Evolutionary conservation across 1,140 invertebrate genomes (phyloP).

Genomic region (Solenopsis invicta): DNA sequence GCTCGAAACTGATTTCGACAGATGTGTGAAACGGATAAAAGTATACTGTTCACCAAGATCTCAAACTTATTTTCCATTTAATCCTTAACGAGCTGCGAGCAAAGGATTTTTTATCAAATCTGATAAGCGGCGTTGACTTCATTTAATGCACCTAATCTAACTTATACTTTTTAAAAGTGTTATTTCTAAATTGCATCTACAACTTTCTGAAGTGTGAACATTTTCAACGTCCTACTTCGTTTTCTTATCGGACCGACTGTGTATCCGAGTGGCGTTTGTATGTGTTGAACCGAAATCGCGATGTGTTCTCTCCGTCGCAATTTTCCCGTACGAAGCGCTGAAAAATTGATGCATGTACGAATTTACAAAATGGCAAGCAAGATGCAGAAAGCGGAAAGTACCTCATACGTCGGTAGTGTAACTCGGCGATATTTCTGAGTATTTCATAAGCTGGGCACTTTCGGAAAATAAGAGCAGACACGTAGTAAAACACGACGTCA

Average conservation of each 20-base stretch:
- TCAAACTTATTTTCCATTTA: not conserved
- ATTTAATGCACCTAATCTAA: constrained; percentile 7
- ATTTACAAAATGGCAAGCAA: constrained; percentile 59
- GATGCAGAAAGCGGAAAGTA: constrained; percentile 48
- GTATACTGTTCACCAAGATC: not conserved
- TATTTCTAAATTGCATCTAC: constrained; percentile 6
- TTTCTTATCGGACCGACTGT: constrained; percentile 26
- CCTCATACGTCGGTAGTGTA: constrained; percentile 46
- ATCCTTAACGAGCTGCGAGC: too few relatives aligned
- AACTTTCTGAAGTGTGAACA: constrained; percentile 2
- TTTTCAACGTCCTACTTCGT: constrained; percentile 28
- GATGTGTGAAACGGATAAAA: constrained; percentile 21
- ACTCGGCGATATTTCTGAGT: constrained; percentile 64
- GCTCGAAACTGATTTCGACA: constrained; percentile 49
- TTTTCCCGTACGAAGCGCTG: constrained; percentile 45
- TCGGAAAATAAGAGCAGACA: constrained; percentile 60
- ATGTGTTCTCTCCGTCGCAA: constrained; percentile 57
- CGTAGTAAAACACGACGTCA: constrained; percentile 53
- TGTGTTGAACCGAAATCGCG: constrained; percentile 56
- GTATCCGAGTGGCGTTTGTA: constrained; percentile 18
- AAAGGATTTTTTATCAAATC: not conserved
- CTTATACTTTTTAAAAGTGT: not conserved
- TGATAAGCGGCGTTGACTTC: not conserved
- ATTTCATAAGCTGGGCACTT: constrained; percentile 63
- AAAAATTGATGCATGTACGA: constrained; percentile 58